Conservation (phyloP, 2,888 invertebrate genomes). For the Hemicrepidius hirtus region DNA sequence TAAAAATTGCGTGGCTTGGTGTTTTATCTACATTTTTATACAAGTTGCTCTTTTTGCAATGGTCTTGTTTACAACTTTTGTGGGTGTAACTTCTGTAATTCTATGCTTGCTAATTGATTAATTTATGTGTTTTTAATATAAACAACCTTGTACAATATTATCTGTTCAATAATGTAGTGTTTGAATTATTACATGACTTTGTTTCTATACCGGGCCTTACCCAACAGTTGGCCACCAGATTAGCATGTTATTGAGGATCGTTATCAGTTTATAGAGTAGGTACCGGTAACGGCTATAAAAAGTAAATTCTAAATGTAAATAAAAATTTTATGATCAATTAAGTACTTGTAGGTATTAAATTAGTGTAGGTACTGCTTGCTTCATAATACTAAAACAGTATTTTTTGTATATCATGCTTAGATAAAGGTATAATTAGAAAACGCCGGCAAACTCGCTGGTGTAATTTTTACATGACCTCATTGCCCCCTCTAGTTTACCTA, state of each 20-base stretch:
- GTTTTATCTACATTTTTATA: not conserved
- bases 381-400: too few relatives aligned
- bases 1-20: conserved; percentile 1
- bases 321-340: too few relatives aligned
- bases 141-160: not conserved
- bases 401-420: too few relatives aligned
- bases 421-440: too few relatives aligned
- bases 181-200: not conserved
- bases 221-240: not conserved
- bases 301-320: too few relatives aligned
- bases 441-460: too few relatives aligned
- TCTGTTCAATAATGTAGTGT: not conserved
- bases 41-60: not conserved
- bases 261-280: not conserved
- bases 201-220: not conserved
- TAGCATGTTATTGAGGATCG: not conserved
- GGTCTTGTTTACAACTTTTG: not conserved
- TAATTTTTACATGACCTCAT: too few relatives aligned
- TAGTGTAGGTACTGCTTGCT: too few relatives aligned
- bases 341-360: too few relatives aligned
- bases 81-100: conserved; percentile 6
- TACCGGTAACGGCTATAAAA: not conserved
- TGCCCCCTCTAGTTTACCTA: too few relatives aligned
- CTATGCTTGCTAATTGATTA: not conserved
- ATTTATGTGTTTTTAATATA: not conserved